These are phyloP conservation scores for Acronicta aceris DNA, from an alignment of 2,888 invertebrate species.

Conservation along the genomic window DNA sequence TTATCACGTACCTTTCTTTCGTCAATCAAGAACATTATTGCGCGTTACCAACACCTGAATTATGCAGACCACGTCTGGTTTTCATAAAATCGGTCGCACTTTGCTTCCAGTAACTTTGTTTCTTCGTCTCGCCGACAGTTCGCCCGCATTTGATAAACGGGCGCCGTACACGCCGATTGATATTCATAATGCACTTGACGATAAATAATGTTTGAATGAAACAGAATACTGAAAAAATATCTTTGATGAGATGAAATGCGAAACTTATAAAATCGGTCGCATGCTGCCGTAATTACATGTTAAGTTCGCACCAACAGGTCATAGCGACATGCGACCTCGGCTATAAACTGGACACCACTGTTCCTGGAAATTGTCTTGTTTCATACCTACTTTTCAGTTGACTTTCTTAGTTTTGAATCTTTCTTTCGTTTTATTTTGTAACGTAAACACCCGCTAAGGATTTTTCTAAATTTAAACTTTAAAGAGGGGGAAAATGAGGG, in stretches of 20 bases:
- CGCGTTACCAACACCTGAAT: constrained; percentile 38
- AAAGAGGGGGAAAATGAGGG: no score
- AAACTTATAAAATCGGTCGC: no score
- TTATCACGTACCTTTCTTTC: constrained; percentile 52
- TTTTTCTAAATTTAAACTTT: no score
- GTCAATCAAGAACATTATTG: constrained; percentile 51
- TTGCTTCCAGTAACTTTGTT: constrained; percentile 47
- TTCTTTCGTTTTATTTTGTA: no score
- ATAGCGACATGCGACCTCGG: no score
- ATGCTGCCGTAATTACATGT: no score
- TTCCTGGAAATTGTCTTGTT: no score
- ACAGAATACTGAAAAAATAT: neutral
- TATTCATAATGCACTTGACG: constrained; percentile 50
- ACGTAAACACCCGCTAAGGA: no score
- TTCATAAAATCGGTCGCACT: constrained; percentile 38
- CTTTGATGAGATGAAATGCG: neutral
- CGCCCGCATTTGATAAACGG: constrained; percentile 62
- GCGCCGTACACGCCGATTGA: constrained; percentile 24
- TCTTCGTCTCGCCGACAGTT: constrained; percentile 38
- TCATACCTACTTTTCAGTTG: no score
- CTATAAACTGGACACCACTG: no score
- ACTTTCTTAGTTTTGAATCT: no score
- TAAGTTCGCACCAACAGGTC: no score
- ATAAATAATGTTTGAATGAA: constrained; percentile 9
- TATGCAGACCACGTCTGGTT: constrained; percentile 42